These are phyloP conservation scores for Saccostrea glomerata DNA, from an alignment of 1,140 invertebrate species.

Conservation along the genomic window DNA sequence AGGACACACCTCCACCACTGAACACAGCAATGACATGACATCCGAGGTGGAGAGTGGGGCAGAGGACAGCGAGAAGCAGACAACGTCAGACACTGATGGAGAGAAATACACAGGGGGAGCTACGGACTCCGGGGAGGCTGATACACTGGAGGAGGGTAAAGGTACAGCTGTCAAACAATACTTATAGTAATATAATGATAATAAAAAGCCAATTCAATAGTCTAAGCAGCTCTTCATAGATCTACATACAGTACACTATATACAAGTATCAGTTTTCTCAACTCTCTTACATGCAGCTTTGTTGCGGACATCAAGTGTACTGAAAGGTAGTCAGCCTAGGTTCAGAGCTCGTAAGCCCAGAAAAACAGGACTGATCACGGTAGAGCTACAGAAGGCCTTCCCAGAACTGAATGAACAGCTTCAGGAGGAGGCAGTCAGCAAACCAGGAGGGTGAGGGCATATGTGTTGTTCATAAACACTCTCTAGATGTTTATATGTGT, in stretches of 20 bases:
- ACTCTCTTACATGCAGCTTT: neutral
- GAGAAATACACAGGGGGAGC: slow-evolving; percentile 57
- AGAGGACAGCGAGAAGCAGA: slow-evolving; percentile 76
- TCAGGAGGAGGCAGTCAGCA: slow-evolving; percentile 47
- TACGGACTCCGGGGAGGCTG: slow-evolving; percentile 65
- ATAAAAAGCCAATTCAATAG: too few species aligned
- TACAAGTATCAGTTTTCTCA: too few species aligned
- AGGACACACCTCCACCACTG: slow-evolving; percentile 63
- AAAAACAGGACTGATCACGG: slow-evolving; percentile 78
- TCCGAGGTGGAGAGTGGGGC: slow-evolving; percentile 71
- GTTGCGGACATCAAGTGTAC: neutral
- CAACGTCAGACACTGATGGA: slow-evolving; percentile 71
- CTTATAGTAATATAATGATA: too few species aligned
- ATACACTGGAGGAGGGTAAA: slow-evolving; percentile 62
- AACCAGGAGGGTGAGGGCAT: slow-evolving; percentile 44
- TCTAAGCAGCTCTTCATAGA: too few species aligned
- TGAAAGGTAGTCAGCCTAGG: slow-evolving; percentile 72
- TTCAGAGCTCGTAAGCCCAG: slow-evolving; percentile 77
- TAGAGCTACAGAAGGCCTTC: slow-evolving; percentile 78
- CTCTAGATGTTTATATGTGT: too few species aligned
- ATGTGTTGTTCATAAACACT: too few species aligned
- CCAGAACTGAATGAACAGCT: slow-evolving; percentile 73
- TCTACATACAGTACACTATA: too few species aligned
- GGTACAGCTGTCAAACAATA: slow-evolving; percentile 39
- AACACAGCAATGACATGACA: slow-evolving; percentile 65